Evolutionary conservation across 2,797 vertebrate genomes (phyloP).

Genomic region (Amniataba percoides): DNA sequence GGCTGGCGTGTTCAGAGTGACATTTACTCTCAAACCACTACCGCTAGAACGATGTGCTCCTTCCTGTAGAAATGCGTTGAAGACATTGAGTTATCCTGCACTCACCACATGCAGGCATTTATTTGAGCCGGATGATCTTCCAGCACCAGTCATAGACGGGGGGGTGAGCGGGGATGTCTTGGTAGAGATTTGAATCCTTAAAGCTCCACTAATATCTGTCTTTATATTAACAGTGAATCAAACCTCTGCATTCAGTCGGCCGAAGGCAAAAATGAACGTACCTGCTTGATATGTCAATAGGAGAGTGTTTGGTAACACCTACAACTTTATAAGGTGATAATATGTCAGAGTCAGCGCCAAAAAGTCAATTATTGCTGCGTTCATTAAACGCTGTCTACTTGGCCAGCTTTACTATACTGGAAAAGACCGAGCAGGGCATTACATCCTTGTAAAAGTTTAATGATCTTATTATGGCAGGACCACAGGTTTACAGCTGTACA

Average conservation of each 20-base stretch:
- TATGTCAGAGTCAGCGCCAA: slow-evolving; percentile 16
- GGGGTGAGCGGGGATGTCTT: not conserved
- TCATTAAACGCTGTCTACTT: slow-evolving; percentile 4
- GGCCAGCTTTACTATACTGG: slow-evolving; percentile 3
- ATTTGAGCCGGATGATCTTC: not conserved
- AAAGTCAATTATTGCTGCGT: slow-evolving; percentile 12
- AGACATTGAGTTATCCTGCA: not conserved
- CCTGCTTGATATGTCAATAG: slow-evolving; percentile 9
- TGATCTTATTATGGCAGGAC: slow-evolving; percentile 17
- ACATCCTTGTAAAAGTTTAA: slow-evolving; percentile 52
- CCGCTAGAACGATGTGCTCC: not conserved
- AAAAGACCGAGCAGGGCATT: slow-evolving; percentile 17
- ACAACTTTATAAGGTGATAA: slow-evolving; percentile 60
- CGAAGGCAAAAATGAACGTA: not conserved
- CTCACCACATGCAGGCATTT: not conserved
- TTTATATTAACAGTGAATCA: not conserved
- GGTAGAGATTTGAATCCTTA: not conserved
- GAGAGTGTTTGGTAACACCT: not conserved
- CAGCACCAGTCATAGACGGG: not conserved
- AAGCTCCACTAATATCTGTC: not conserved
- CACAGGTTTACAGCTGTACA: slow-evolving; percentile 24
- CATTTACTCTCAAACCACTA: slow-evolving; percentile 22
- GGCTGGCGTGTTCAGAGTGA: slow-evolving; percentile 38
- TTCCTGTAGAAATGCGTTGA: not conserved
- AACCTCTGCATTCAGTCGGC: not conserved